Evolutionary conservation across 2,113 vertebrate genomes (phyloP).

Genomic region (Scortum barcoo): DNA sequence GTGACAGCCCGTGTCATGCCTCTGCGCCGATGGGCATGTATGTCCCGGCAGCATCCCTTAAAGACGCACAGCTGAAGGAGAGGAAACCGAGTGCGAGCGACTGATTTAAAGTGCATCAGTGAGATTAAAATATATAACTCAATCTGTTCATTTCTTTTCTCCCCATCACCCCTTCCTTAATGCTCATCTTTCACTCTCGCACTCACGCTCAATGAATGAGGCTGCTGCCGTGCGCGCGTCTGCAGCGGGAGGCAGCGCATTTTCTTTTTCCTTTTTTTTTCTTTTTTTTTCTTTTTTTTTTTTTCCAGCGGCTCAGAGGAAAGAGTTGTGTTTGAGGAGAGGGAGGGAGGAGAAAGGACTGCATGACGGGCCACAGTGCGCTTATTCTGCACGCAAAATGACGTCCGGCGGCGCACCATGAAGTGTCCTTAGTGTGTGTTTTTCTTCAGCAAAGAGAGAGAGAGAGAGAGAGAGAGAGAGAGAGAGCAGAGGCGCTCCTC

Average conservation of each 20-base stretch:
- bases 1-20: constrained; percentile 62
- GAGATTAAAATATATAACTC: background rate
- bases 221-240: constrained; percentile 57
- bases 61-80: background rate
- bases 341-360: constrained; percentile 72
- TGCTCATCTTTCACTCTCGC: background rate
- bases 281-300: constrained; percentile 46
- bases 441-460: too few relatives aligned
- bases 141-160: background rate
- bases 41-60: background rate
- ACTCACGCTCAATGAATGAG: constrained; percentile 65
- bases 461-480: too few relatives aligned
- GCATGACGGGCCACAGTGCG: constrained; percentile 47
- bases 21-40: constrained; percentile 26
- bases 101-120: background rate
- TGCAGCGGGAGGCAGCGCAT: constrained; percentile 62
- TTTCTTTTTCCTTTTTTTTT: constrained; percentile 48
- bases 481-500: constrained; percentile 63
- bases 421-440: constrained; percentile 21
- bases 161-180: too few relatives aligned
- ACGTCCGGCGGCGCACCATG: constrained; percentile 38
- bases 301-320: constrained; percentile 62
- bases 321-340: constrained; percentile 63
- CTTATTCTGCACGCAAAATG: constrained; percentile 31
- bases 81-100: accelerated